Percentiles rank a stretch among this genome's conserved stretches.
phyloP scores from a whole-genome alignment of 2,888 invertebrate species.

The Agrypnus murinus region DNA sequence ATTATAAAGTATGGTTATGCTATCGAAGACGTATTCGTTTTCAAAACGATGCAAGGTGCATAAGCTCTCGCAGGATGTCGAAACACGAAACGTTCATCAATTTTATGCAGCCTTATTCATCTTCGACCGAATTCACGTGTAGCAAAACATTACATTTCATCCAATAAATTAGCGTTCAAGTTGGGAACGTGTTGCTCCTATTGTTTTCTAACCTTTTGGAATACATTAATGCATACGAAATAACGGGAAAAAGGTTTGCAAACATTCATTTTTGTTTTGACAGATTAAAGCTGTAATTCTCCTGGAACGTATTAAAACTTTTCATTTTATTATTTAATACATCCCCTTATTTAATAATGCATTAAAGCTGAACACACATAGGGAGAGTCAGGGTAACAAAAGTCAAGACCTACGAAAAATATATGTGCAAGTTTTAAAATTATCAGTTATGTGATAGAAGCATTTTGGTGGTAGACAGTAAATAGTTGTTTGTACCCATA shows the following conservation, averaged over 20 bases:
- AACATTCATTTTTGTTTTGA: constrained; percentile 9
- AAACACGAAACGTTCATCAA: constrained; percentile 55
- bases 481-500: no score
- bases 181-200: constrained; percentile 32
- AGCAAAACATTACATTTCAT: constrained; percentile 48
- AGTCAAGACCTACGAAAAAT: no score
- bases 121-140: constrained; percentile 44
- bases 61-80: constrained; percentile 44
- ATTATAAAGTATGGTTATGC: constrained; percentile 52
- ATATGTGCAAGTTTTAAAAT: no score
- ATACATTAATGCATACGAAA: constrained; percentile 20
- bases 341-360: constrained; percentile 6
- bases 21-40: constrained; percentile 48
- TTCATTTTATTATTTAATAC: constrained; percentile 19
- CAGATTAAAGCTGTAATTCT: constrained; percentile 14
- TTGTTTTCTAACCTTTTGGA: constrained; percentile 30
- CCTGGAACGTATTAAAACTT: constrained; percentile 18
- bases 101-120: constrained; percentile 50
- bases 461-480: no score
- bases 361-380: not conserved
- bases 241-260: not conserved
- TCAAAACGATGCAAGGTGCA: constrained; percentile 19
- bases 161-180: constrained; percentile 50
- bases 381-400: no score
- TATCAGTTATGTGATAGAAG: no score